phyloP scores from a whole-genome alignment of 2,113 vertebrate species.

The Dicerorhinus sumatrensis region DNA sequence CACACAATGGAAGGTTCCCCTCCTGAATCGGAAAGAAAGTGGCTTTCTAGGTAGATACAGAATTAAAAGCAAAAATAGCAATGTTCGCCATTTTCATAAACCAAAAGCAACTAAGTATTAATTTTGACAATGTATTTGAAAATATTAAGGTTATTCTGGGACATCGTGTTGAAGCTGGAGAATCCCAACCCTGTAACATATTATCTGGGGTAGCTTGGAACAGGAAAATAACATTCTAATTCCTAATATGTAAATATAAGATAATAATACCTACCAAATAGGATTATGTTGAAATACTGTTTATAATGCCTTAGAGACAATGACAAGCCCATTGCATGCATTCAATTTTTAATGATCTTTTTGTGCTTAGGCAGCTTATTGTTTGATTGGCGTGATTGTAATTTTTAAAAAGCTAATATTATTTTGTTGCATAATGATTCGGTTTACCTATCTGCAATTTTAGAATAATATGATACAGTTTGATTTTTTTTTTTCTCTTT shows the following conservation, averaged over 20 bases:
- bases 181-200: not conserved
- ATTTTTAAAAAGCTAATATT: not conserved
- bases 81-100: not conserved
- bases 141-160: not conserved
- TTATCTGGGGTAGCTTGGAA: not conserved
- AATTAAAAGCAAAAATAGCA: not conserved
- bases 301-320: not conserved
- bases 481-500: not conserved
- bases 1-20: not conserved
- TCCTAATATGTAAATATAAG: not conserved
- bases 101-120: not conserved
- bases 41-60: not conserved
- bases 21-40: not conserved
- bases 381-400: not conserved
- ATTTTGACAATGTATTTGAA: slow-evolving; percentile 2
- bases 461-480: not conserved
- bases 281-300: not conserved
- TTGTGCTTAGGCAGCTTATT: not conserved
- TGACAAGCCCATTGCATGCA: not conserved
- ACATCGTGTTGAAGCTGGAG: not conserved
- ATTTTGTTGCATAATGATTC: slow-evolving; percentile 28
- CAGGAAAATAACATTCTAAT: not conserved
- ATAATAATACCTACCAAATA: not conserved
- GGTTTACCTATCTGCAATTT: slow-evolving; percentile 4
- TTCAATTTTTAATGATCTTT: slow-evolving; percentile 51